A percentile compares a stretch with the other conserved stretches of the same genome.
Conservation (phyloP, 2,797 vertebrate species). For the Pogoniulus pusillus region DNA sequence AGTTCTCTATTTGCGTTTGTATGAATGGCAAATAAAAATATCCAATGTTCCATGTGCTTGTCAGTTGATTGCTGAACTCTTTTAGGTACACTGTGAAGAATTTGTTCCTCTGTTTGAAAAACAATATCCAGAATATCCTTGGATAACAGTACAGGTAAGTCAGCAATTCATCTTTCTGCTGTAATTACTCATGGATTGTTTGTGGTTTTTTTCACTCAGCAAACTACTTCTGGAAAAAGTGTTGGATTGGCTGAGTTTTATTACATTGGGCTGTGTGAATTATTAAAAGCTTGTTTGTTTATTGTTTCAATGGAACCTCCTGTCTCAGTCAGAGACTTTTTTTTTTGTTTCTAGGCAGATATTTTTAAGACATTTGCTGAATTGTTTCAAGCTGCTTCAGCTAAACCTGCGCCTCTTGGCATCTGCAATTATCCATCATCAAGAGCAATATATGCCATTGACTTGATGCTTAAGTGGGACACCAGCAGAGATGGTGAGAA, state of each 20-base stretch:
- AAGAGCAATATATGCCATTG: constrained; percentile 89
- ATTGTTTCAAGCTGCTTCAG: constrained; percentile 84
- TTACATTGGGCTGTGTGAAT: neutral
- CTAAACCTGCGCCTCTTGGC: constrained; percentile 86
- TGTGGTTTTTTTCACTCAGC: neutral
- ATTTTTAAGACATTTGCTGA: constrained; percentile 86
- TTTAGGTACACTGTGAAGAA: constrained; percentile 90
- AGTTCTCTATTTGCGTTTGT: neutral
- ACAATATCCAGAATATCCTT: constrained; percentile 87
- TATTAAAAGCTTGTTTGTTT: neutral
- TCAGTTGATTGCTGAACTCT: neutral
- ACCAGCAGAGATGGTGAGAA: constrained; percentile 73
- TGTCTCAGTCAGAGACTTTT: neutral
- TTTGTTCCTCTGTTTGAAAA: constrained; percentile 93
- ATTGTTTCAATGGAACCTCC: neutral
- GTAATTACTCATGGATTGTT: neutral
- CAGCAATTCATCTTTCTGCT: neutral
- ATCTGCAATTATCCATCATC: constrained; percentile 87
- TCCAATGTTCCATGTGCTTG: neutral
- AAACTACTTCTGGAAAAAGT: neutral
- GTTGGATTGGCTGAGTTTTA: no score
- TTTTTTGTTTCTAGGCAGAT: constrained; percentile 71
- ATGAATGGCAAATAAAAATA: neutral
- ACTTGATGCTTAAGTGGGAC: constrained; percentile 94
- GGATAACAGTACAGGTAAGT: constrained; percentile 87